phyloP scores from a whole-genome alignment of 1,140 invertebrate species.

The Pseudomyrmex pallidus region DNA sequence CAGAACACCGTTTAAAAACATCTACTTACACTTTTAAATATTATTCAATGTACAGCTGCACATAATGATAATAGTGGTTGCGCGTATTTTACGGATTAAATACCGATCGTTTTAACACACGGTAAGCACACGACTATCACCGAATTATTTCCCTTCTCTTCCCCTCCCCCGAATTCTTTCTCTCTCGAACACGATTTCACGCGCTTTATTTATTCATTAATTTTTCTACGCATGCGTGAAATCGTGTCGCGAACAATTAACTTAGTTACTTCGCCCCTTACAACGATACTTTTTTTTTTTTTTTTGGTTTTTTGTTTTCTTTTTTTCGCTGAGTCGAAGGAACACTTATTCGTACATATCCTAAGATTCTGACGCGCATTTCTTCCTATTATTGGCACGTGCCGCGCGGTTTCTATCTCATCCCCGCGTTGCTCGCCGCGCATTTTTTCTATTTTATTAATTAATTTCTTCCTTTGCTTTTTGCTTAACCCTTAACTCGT shows the following conservation, averaged over 20 bases:
- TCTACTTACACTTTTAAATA: conserved; percentile 42
- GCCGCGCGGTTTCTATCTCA: conserved; percentile 1
- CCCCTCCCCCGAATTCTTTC: not conserved
- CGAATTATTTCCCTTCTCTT: not conserved
- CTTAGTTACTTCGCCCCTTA: conserved; percentile 23
- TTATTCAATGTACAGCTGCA: conserved; percentile 27
- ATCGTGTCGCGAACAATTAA: conserved; percentile 29
- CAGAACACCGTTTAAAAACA: conserved; percentile 48
- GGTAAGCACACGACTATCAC: conserved; percentile 53
- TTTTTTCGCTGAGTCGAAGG: conserved; percentile 50
- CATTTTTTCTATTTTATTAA: not conserved
- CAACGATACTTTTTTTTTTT: conserved; percentile 5
- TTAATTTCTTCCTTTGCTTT: too few species aligned
- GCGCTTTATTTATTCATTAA: not conserved
- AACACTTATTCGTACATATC: conserved; percentile 56
- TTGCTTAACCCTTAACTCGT: not conserved
- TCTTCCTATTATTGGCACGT: conserved; percentile 50
- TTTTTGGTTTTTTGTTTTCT: not conserved
- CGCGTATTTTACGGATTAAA: conserved; percentile 30
- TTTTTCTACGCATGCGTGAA: conserved; percentile 3
- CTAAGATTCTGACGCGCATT: conserved; percentile 38
- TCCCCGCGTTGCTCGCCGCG: not conserved
- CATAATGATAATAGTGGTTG: conserved; percentile 47
- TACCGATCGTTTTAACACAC: conserved; percentile 36
- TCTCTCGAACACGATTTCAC: conserved; percentile 5